Evolutionary conservation across 92 coral and sea anemone genomes (phyloP).

Genomic region (Zoanthus gigantus): DNA sequence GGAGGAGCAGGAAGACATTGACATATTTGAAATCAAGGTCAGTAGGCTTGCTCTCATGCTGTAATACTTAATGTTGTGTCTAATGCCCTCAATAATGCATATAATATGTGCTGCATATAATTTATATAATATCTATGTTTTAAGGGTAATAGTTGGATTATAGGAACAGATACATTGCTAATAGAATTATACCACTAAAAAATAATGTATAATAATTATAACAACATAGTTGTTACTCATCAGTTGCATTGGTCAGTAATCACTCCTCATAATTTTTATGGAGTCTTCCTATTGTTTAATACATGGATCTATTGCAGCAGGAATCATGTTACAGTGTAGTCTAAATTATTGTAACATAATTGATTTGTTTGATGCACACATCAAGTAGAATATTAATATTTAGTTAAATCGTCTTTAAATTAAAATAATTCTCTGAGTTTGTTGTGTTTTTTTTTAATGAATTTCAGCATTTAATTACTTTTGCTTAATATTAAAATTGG

Average conservation of each 20-base stretch:
- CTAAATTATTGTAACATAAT: neutral
- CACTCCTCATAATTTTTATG: neutral
- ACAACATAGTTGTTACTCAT: neutral
- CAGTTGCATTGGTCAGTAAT: neutral
- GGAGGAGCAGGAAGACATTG: conserved; percentile 8
- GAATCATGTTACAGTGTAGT: neutral
- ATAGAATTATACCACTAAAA: neutral
- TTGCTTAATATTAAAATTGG: conserved; percentile 1
- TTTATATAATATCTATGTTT: neutral
- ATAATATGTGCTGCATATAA: neutral
- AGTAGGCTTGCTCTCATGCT: neutral
- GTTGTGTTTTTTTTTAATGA: neutral
- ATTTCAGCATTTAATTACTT: neutral
- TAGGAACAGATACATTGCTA: neutral
- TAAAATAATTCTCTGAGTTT: neutral
- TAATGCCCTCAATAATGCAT: conserved; percentile 1
- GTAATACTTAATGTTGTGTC: neutral
- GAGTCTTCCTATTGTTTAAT: neutral
- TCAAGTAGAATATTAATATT: neutral
- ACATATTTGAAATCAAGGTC: conserved; percentile 11
- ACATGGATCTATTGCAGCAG: neutral
- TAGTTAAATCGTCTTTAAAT: too few relatives aligned
- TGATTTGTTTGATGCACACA: conserved; percentile 1
- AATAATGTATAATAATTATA: neutral
- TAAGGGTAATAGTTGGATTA: conserved; percentile 1